These are phyloP conservation scores for Meriones unguiculatus DNA, from an alignment of 2,113 vertebrate genomes.

Conservation along the genomic window DNA sequence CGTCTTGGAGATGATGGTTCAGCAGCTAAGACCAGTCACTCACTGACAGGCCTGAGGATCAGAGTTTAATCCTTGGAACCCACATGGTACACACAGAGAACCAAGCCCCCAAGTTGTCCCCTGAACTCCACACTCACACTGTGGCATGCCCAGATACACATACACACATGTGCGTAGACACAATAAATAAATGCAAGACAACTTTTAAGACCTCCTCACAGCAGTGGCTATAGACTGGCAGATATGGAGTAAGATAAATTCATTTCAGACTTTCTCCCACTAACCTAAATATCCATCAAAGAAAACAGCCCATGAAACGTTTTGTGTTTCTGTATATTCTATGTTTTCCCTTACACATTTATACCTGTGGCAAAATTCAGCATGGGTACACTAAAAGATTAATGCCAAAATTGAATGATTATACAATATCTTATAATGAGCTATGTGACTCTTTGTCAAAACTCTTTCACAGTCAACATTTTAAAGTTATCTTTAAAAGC, in stretches of 20 bases:
- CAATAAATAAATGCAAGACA: background rate
- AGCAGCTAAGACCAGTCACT: background rate
- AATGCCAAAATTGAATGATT: background rate
- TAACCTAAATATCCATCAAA: background rate
- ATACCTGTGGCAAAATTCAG: background rate
- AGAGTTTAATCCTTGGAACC: too few relatives aligned
- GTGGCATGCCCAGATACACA: background rate
- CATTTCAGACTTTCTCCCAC: slow-evolving; percentile 52
- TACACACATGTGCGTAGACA: background rate
- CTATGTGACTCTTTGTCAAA: background rate
- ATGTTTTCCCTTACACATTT: background rate
- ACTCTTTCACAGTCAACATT: background rate
- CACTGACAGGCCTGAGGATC: background rate
- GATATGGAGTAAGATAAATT: background rate
- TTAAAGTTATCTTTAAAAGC: background rate
- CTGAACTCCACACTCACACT: too few relatives aligned
- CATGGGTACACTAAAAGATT: background rate
- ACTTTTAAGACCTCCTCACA: background rate
- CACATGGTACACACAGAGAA: background rate
- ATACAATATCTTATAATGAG: background rate
- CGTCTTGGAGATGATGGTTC: background rate
- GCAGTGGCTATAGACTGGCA: slow-evolving; percentile 24
- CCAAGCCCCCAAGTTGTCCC: background rate
- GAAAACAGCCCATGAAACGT: background rate
- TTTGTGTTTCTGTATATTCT: background rate